Conservation (phyloP, 2,797 vertebrate species). For the Myripristis murdjan region DNA sequence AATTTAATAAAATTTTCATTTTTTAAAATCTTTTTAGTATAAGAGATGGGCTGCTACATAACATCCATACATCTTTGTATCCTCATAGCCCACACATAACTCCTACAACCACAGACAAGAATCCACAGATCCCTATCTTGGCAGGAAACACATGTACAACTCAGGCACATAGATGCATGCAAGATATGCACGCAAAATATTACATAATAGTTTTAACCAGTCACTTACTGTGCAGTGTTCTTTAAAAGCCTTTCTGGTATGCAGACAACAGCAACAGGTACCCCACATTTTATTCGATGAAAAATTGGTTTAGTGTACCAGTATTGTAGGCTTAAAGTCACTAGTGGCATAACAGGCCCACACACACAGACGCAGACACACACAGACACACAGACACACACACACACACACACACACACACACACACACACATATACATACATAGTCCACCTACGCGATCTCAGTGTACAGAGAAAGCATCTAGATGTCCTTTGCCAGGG, state of each 20-base stretch:
- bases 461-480: constrained; percentile 45
- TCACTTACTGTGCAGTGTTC: constrained; percentile 9
- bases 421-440: constrained; percentile 30
- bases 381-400: constrained; percentile 31
- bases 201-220: constrained; percentile 47
- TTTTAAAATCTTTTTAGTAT: background rate
- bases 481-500: constrained; percentile 56
- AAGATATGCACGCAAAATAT: constrained; percentile 30
- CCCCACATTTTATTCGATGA: constrained; percentile 25
- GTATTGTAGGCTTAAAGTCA: constrained; percentile 32
- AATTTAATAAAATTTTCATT: background rate
- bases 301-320: constrained; percentile 28
- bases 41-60: background rate
- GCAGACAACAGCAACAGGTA: constrained; percentile 46
- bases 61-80: background rate
- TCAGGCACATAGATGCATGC: constrained; percentile 49
- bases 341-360: constrained; percentile 2
- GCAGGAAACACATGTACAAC: constrained; percentile 55
- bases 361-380: constrained; percentile 19
- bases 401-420: constrained; percentile 26
- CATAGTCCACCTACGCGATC: constrained; percentile 65
- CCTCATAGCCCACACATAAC: constrained; percentile 61
- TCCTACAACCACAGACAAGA: constrained; percentile 39
- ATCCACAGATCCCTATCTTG: constrained; percentile 50
- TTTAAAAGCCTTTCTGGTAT: constrained; percentile 34